phyloP scores from a whole-genome alignment of 2,888 invertebrate genomes.

The Eucriotettix oculatus region DNA sequence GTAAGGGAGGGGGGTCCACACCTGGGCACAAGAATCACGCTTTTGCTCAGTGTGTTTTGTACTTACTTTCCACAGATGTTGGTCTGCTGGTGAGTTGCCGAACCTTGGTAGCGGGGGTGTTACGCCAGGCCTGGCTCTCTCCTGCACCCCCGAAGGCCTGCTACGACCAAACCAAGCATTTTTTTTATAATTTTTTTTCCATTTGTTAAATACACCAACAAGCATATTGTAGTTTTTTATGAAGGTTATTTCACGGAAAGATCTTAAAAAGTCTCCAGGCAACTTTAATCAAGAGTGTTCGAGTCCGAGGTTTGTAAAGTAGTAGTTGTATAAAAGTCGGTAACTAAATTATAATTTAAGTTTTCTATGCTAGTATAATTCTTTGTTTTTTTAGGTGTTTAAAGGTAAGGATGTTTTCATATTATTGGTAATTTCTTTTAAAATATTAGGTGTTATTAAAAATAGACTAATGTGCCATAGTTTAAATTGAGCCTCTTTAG shows the following conservation, averaged over 20 bases:
- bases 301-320: not conserved
- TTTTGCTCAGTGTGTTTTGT: conserved; percentile 12
- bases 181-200: not conserved
- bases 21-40: not conserved
- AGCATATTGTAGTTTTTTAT: too few relatives aligned
- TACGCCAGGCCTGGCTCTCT: not conserved
- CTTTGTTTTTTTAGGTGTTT: not conserved
- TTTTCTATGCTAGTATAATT: too few relatives aligned
- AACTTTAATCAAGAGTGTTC: not conserved
- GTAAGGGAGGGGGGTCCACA: not conserved
- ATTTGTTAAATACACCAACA: not conserved
- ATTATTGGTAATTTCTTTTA: not conserved
- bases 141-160: conserved; percentile 3
- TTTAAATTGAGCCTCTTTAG: too few relatives aligned
- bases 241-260: too few relatives aligned
- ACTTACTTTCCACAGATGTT: conserved; percentile 13
- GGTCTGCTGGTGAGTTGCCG: conserved; percentile 8
- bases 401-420: not conserved
- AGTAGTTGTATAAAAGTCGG: not conserved
- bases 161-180: not conserved
- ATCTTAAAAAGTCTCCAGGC: not conserved
- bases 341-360: too few relatives aligned
- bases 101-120: conserved; percentile 1
- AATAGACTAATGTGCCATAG: too few relatives aligned
- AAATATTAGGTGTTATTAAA: too few relatives aligned